Evolutionary conservation across 2,113 vertebrate genomes (phyloP).

Genomic region (Choloepus hoffmanni): DNA sequence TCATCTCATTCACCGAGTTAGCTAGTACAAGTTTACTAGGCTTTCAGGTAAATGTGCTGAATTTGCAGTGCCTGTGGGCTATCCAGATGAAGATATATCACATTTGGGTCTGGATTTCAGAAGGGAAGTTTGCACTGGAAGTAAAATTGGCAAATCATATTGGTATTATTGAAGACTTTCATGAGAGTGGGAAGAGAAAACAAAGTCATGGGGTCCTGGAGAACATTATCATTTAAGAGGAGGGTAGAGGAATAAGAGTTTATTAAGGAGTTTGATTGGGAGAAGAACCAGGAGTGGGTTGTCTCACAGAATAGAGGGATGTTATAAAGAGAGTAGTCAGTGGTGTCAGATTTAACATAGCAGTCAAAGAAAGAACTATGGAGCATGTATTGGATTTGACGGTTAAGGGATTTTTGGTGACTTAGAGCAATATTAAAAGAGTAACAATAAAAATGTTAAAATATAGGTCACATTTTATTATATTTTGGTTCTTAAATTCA

Average conservation of each 20-base stretch:
- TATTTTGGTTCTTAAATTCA: background rate
- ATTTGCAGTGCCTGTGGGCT: background rate
- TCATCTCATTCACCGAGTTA: background rate
- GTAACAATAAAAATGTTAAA: slow-evolving; percentile 31
- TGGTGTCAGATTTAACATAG: background rate
- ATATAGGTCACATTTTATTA: background rate
- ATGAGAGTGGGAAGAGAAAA: background rate
- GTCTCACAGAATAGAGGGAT: background rate
- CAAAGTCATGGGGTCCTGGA: background rate
- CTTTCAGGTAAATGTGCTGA: slow-evolving; percentile 31
- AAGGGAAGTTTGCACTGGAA: background rate
- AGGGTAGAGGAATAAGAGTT: background rate
- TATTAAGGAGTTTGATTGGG: slow-evolving; percentile 38
- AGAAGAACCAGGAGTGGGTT: background rate
- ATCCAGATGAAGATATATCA: background rate
- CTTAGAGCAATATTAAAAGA: slow-evolving; percentile 20
- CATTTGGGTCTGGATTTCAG: background rate
- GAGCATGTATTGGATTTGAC: background rate
- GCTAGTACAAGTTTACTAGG: background rate
- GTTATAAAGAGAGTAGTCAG: background rate
- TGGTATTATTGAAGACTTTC: slow-evolving; percentile 22
- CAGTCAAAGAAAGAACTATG: slow-evolving; percentile 37
- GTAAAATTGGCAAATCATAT: slow-evolving; percentile 35
- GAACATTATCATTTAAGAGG: slow-evolving; percentile 37
- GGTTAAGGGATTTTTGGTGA: slow-evolving; percentile 29